Evolutionary conservation across 2,797 vertebrate genomes (phyloP), one percentile per base, ranked within the genome.

Genomic region (Mastacembelus armatus): DNA sequence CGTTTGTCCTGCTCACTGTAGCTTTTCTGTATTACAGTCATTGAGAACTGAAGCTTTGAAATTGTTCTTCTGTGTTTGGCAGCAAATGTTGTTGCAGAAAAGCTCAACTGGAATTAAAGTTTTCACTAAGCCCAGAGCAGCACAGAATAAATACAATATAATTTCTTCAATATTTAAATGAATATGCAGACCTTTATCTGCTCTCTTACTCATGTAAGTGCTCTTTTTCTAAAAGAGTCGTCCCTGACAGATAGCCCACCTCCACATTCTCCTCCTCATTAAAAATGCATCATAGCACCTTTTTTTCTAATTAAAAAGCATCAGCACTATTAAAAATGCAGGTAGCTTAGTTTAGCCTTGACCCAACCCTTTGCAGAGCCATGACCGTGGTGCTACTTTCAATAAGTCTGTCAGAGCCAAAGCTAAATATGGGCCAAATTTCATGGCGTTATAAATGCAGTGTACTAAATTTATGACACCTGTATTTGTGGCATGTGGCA

Each of bases 361-460:
- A 83, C 80, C 77, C 52, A 15, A 24, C 51, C 56, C 33, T 60
- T 55, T 71, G 63, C 48, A 55, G 44, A 44, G 63, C 72, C 60
- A 63, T 77, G 59, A 74, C 42, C 51, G 43, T 7, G 0, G 47
- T 55, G 44, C 52, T 26, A 49, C 49, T 51, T 85, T 71, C 27
- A 21, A 66, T 68, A 26, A 77, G 26, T 59, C 44, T 33, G 19
- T 66, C 54, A 51, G 14, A 60, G 48, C 39, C 10, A 14, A 27
- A 51, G 55, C 71, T 83, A 83, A 77, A 89, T 56, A 74, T 78
- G 84, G 65, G 51, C 11, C 30, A 42, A 59, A 27, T 63, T 82
- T 82, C 80, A 84, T 74, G 40, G 48, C 38, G 30, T 54, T 51
- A 70, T 70, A 2, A 80, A 71, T 82, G 45, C 32, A 42, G 26